Evolutionary conservation across 2,113 vertebrate genomes (phyloP).

Genomic region (Corydoras maculifer): DNA sequence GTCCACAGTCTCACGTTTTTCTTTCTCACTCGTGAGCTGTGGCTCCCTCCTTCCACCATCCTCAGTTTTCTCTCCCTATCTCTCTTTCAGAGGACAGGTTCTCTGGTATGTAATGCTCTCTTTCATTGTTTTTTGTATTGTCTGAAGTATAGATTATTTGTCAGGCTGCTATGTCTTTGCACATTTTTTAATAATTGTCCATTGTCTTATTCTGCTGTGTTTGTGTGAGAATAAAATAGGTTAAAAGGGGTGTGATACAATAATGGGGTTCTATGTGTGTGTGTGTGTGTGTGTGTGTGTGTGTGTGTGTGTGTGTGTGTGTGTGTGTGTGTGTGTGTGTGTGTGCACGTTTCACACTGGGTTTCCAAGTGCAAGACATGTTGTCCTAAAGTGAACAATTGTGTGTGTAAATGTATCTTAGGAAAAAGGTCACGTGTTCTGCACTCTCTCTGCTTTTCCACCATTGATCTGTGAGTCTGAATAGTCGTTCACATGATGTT

Average conservation of each 20-base stretch:
- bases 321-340: conserved; percentile 1
- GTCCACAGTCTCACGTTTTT: conserved; percentile 65
- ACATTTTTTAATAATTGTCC: background rate
- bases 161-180: background rate
- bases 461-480: conserved; percentile 13
- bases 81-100: conserved; percentile 25
- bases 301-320: conserved; percentile 13
- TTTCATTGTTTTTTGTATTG: conserved; percentile 5
- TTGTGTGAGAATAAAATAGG: background rate
- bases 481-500: conserved; percentile 23
- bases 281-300: conserved; percentile 1
- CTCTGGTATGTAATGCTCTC: conserved; percentile 38
- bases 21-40: conserved; percentile 19
- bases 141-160: background rate
- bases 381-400: conserved; percentile 28
- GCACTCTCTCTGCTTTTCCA: background rate
- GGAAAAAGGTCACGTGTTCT: background rate
- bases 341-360: conserved; percentile 30
- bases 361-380: no score
- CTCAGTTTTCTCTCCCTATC: conserved; percentile 27
- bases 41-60: conserved; percentile 1
- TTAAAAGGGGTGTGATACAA: background rate
- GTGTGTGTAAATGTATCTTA: conserved; percentile 26
- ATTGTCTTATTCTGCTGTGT: background rate
- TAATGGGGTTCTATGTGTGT: background rate